A percentile compares a stretch with the other conserved stretches of the same genome.
phyloP scores from a whole-genome alignment of 2,888 invertebrate species.

The Pammene aurita region DNA sequence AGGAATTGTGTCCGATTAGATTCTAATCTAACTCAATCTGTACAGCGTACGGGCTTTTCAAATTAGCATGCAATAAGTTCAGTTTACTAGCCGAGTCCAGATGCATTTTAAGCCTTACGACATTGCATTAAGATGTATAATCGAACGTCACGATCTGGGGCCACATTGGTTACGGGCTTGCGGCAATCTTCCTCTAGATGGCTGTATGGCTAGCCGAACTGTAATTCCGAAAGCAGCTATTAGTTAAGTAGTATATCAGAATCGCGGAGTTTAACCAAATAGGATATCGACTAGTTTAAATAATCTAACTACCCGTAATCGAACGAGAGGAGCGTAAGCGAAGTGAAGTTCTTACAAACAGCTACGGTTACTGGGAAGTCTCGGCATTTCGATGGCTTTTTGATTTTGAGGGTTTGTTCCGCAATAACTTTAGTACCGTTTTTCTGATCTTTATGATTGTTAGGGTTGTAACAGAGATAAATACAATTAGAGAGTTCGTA shows the following conservation, averaged over 20 bases:
- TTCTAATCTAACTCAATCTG: too few relatives aligned
- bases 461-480: too few relatives aligned
- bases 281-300: not conserved
- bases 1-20: too few relatives aligned
- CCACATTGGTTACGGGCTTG: not conserved
- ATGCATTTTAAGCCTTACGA: not conserved
- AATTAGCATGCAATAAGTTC: not conserved
- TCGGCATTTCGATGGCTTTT: too few relatives aligned
- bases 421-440: too few relatives aligned
- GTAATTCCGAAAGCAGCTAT: not conserved
- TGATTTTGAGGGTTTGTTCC: too few relatives aligned
- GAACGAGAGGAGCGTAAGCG: too few relatives aligned
- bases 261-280: constrained; percentile 6
- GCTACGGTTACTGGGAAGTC: too few relatives aligned
- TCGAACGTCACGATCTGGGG: not conserved
- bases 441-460: too few relatives aligned
- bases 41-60: not conserved
- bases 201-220: not conserved
- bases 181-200: not conserved
- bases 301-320: too few relatives aligned
- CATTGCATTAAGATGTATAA: not conserved
- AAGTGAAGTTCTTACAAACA: too few relatives aligned
- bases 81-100: not conserved
- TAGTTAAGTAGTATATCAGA: not conserved
- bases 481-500: too few relatives aligned